A percentile compares a stretch with the other conserved stretches of the same genome.
phyloP scores from a whole-genome alignment of 2,113 vertebrate species.

The Seriola rivoliana region DNA sequence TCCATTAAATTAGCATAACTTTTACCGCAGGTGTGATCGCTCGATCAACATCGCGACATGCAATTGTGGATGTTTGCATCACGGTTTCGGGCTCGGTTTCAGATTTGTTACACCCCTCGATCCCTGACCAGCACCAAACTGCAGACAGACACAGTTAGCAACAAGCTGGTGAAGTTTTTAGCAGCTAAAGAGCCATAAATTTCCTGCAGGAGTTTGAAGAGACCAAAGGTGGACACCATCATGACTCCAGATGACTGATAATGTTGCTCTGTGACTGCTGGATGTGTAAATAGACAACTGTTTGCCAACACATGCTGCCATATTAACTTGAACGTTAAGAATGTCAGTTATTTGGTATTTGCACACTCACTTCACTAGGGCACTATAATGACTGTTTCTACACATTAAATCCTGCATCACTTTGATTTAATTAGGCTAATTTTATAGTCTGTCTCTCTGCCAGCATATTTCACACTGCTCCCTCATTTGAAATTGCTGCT shows the following conservation, averaged over 20 bases:
- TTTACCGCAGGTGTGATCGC: no score
- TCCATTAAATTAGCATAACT: no score
- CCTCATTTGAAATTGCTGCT: constrained; percentile 1
- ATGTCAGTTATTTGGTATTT: no score
- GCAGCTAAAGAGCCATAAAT: neutral
- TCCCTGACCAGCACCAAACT: neutral
- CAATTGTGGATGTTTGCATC: no score
- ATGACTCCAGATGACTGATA: neutral
- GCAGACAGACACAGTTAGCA: neutral
- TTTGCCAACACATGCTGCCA: no score
- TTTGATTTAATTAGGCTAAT: neutral
- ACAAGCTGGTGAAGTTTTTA: neutral
- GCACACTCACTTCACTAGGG: no score
- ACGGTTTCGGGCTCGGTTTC: no score
- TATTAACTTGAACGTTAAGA: no score
- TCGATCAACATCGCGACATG: no score
- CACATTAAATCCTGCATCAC: neutral
- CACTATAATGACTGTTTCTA: neutral
- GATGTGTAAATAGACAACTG: neutral
- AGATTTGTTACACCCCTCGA: no score
- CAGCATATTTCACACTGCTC: constrained; percentile 12
- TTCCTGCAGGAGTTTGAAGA: neutral
- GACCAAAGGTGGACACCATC: no score
- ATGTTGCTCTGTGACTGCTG: neutral
- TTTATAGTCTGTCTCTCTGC: neutral